Evolutionary conservation across 2,113 vertebrate species (phyloP).

Genomic region (Grantiella picta): DNA sequence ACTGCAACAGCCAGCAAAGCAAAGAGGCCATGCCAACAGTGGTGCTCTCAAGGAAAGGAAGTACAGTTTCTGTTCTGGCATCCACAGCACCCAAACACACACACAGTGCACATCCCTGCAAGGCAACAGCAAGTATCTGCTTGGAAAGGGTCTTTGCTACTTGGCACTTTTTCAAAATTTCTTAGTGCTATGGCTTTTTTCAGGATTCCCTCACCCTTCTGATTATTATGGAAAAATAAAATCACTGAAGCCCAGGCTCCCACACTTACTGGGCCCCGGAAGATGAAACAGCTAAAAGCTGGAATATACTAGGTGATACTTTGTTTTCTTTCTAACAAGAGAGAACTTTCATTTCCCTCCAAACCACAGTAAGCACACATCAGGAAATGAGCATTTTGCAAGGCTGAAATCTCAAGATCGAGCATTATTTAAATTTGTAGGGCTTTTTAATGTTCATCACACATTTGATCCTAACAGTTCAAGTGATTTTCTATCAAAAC

Average conservation of each 20-base stretch:
- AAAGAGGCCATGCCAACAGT: constrained; percentile 22
- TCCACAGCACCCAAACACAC: background rate
- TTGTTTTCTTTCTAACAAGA: background rate
- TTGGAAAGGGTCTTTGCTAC: background rate
- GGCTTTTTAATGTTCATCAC: constrained; percentile 63
- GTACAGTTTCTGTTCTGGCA: constrained; percentile 31
- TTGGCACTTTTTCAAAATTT: background rate
- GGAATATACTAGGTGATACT: background rate
- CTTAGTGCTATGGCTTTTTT: background rate
- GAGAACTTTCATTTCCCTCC: background rate
- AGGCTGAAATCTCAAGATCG: constrained; percentile 15
- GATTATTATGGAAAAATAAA: background rate
- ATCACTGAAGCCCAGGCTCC: background rate
- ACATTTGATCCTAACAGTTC: constrained; percentile 47
- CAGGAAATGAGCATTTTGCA: background rate
- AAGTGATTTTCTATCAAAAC: constrained; percentile 54
- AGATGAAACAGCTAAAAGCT: background rate
- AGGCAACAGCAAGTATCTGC: background rate
- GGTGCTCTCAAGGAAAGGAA: constrained; percentile 13
- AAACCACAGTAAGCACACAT: background rate
- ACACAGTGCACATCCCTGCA: background rate
- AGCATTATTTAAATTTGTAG: constrained; percentile 66
- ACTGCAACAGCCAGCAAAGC: constrained; percentile 2
- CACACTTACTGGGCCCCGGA: background rate
- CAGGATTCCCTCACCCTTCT: background rate